These are phyloP conservation scores for Syngnathus rostellatus DNA, from an alignment of 2,797 vertebrate genomes.

Conservation along the genomic window DNA sequence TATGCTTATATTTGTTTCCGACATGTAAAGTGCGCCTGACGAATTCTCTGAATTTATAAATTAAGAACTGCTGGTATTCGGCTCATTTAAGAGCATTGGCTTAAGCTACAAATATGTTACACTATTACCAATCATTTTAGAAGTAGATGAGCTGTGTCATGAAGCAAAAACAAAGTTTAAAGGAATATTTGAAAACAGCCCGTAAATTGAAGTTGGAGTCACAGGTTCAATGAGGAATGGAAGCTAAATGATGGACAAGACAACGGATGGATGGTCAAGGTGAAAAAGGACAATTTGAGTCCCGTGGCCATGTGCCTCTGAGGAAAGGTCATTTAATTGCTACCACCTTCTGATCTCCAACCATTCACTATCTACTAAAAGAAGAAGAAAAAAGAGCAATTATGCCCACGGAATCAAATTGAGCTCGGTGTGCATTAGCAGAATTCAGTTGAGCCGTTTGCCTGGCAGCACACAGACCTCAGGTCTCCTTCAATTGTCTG, in stretches of 20 bases:
- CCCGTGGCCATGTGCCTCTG: conserved; percentile 22
- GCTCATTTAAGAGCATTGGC: too few species aligned
- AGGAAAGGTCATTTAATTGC: conserved; percentile 23
- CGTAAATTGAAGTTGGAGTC: background rate
- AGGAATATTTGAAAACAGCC: conserved; percentile 2
- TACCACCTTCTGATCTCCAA: conserved; percentile 26
- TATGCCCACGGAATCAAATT: conserved; percentile 43
- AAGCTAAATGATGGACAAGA: conserved; percentile 8
- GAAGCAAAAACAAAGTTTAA: background rate
- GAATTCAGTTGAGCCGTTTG: conserved; percentile 53
- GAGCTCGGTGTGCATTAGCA: conserved; percentile 52
- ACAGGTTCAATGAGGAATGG: conserved; percentile 7
- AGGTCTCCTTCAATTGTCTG: conserved; percentile 74
- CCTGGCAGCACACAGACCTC: conserved; percentile 66
- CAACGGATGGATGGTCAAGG: conserved; percentile 22
- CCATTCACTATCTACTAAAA: conserved; percentile 21
- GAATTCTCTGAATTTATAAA: background rate
- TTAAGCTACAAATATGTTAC: background rate
- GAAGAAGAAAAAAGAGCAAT: conserved; percentile 26
- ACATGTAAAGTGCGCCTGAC: background rate
- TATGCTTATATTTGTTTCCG: background rate
- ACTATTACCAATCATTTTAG: background rate
- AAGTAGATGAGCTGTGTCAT: background rate
- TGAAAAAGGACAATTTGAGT: conserved; percentile 32
- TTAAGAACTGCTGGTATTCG: too few species aligned